phyloP scores from a whole-genome alignment of 2,797 vertebrate species.

The Malacoctenus gilli region DNA sequence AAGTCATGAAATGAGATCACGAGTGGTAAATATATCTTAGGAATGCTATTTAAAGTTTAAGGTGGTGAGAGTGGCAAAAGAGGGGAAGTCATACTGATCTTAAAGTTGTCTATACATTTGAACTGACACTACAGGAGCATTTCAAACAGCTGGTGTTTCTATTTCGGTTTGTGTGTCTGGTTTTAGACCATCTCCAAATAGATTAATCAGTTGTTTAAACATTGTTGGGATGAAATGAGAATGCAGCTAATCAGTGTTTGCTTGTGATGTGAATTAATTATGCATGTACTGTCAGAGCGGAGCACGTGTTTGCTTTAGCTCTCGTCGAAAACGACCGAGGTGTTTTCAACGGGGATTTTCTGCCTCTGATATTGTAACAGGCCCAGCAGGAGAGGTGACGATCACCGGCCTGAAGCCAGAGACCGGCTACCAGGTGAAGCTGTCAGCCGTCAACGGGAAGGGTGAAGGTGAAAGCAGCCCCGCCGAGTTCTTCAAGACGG shows the following conservation, averaged over 20 bases:
- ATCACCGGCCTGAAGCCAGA: slow-evolving; percentile 90
- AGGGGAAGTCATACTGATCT: too few species aligned
- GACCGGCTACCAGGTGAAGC: slow-evolving; percentile 87
- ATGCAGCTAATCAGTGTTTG: slow-evolving; percentile 50
- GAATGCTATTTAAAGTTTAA: too few species aligned
- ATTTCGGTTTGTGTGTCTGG: slow-evolving; percentile 13
- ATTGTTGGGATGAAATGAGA: slow-evolving; percentile 38
- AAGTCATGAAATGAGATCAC: too few species aligned
- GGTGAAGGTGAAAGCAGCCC: slow-evolving; percentile 91
- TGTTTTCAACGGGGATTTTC: slow-evolving; percentile 31
- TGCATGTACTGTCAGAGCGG: slow-evolving; percentile 44
- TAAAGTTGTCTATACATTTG: background rate
- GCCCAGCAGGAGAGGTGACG: slow-evolving; percentile 81
- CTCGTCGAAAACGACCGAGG: slow-evolving; percentile 47
- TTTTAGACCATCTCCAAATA: slow-evolving; percentile 39
- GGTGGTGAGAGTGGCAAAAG: too few species aligned
- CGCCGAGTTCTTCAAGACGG: slow-evolving; percentile 87
- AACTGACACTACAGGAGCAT: background rate
- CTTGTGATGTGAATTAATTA: slow-evolving; percentile 39
- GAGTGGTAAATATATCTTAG: too few species aligned
- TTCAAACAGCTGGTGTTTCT: slow-evolving; percentile 23
- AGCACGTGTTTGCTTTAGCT: slow-evolving; percentile 37
- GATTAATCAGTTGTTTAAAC: slow-evolving; percentile 46
- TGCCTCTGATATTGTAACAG: slow-evolving; percentile 71
- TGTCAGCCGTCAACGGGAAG: slow-evolving; percentile 96